Evolutionary conservation across 2,113 vertebrate species (phyloP).

Genomic region (Leptobrachium leishanense): DNA sequence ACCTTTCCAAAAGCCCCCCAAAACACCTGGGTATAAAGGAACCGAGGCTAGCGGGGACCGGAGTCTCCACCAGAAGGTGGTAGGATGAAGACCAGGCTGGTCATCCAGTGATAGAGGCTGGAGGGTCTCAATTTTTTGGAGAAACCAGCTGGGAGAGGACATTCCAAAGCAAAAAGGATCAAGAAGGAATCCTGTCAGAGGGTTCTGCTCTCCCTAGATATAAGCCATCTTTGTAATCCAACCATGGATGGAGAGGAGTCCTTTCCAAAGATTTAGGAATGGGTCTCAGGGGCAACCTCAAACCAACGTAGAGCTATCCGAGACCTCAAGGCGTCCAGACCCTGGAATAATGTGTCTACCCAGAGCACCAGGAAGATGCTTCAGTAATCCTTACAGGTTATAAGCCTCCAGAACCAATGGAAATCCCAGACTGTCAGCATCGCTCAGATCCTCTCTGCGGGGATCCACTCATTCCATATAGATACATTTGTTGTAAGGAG

Average conservation of each 20-base stretch:
- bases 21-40: neutral
- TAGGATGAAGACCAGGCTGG: neutral
- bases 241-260: neutral
- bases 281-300: neutral
- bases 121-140: neutral
- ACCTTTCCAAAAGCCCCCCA: neutral
- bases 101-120: neutral
- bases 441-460: neutral
- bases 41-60: neutral
- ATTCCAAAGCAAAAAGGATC: slow-evolving; percentile 23
- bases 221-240: slow-evolving; percentile 32
- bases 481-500: neutral
- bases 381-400: neutral
- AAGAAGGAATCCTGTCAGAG: neutral
- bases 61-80: neutral
- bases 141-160: neutral
- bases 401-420: neutral
- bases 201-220: neutral
- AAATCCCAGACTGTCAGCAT: neutral
- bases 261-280: neutral
- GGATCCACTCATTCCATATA: neutral
- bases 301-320: neutral
- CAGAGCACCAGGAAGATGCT: neutral
- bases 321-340: neutral
- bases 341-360: neutral